phyloP scores from a whole-genome alignment of 2,113 vertebrate genomes.

The Tringa solitaria region DNA sequence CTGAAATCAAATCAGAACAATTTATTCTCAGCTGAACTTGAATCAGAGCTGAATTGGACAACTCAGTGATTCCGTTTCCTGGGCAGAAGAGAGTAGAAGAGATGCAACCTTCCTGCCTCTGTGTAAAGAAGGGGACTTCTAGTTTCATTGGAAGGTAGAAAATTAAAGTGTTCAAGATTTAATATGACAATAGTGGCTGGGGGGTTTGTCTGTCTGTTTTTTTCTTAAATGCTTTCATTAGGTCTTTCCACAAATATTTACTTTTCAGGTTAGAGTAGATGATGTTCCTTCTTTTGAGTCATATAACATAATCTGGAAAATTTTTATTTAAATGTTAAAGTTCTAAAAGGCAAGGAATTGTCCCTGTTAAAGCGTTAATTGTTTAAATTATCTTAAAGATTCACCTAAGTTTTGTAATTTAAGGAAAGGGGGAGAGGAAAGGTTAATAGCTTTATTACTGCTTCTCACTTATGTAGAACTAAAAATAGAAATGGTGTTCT shows the following conservation, averaged over 20 bases:
- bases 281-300: not conserved
- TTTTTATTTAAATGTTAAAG: not conserved
- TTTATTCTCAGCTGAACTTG: not conserved
- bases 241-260: not conserved
- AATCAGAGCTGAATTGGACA: not conserved
- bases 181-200: not conserved
- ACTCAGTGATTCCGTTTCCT: not conserved
- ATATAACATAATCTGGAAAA: not conserved
- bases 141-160: not conserved
- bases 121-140: not conserved
- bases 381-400: not conserved
- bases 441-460: slow-evolving; percentile 9
- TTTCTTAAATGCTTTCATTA: not conserved
- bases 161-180: not conserved
- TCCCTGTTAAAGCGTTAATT: not conserved
- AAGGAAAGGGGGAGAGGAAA: not conserved
- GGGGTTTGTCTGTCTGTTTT: not conserved
- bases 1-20: not conserved
- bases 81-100: not conserved
- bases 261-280: not conserved
- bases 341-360: not conserved
- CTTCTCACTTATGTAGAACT: not conserved
- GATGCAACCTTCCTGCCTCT: not conserved
- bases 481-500: not conserved
- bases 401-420: not conserved